These are phyloP conservation scores for Anthopleura sola DNA, from an alignment of 64 coral and sea anemone species.

Conservation along the genomic window DNA sequence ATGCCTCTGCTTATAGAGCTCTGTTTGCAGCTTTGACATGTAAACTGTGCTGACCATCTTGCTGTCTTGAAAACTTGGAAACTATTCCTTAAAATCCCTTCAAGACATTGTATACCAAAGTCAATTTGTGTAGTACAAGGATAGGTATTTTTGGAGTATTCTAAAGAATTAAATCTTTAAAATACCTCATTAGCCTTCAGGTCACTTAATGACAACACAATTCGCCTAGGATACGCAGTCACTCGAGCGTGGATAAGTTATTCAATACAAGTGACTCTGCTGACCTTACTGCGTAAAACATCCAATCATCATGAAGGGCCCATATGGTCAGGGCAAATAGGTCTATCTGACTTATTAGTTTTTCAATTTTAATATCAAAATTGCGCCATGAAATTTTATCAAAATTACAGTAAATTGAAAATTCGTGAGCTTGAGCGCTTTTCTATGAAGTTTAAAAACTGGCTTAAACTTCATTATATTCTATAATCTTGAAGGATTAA, in stretches of 20 bases:
- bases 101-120: neutral
- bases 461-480: neutral
- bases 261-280: slow-evolving; percentile 9
- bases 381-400: neutral
- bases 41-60: slow-evolving; percentile 40
- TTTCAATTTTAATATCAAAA: too few species aligned
- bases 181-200: neutral
- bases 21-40: slow-evolving; percentile 60
- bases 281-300: neutral
- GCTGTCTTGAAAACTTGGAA: neutral
- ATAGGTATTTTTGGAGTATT: neutral
- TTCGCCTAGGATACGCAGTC: slow-evolving; percentile 63
- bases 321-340: neutral
- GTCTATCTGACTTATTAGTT: neutral
- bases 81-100: neutral
- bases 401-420: too few species aligned
- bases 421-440: neutral
- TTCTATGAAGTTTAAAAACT: neutral
- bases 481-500: neutral
- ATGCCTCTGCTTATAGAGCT: slow-evolving; percentile 73
- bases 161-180: neutral
- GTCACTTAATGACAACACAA: slow-evolving; percentile 35
- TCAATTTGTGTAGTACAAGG: neutral
- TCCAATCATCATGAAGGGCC: neutral
- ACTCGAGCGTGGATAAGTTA: neutral